phyloP scores from a whole-genome alignment of 2,888 invertebrate genomes.

The Drosophila neonasuta region DNA sequence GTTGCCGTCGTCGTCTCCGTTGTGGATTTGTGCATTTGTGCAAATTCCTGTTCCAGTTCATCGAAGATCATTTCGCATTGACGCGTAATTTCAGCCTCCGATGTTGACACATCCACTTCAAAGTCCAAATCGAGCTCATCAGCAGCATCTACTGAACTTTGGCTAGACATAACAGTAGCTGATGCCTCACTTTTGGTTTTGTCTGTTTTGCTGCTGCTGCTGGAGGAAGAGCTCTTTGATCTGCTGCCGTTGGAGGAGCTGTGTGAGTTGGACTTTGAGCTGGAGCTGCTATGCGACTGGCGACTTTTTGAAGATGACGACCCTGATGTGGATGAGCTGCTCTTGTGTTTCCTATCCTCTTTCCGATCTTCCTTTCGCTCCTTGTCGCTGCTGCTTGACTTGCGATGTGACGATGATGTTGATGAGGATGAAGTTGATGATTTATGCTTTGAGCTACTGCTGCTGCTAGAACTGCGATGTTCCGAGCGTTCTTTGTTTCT shows the following conservation, averaged over 20 bases:
- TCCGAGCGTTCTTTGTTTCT: constrained; percentile 43
- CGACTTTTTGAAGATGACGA: constrained; percentile 48
- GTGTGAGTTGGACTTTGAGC: constrained; percentile 48
- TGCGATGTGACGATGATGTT: constrained; percentile 54
- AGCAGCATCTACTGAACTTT: background rate
- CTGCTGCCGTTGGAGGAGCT: constrained; percentile 40
- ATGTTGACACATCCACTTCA: constrained; percentile 73
- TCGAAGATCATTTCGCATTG: constrained; percentile 94
- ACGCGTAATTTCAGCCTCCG: constrained; percentile 88
- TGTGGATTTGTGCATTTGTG: constrained; percentile 74
- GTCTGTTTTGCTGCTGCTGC: constrained; percentile 13
- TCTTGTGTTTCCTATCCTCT: constrained; percentile 38
- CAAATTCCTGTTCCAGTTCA: constrained; percentile 85
- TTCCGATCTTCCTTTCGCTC: constrained; percentile 46
- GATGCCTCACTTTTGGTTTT: constrained; percentile 24
- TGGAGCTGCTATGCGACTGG: constrained; percentile 41
- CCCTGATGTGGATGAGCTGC: constrained; percentile 44
- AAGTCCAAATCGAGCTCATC: constrained; percentile 77
- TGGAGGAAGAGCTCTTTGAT: constrained; percentile 42
- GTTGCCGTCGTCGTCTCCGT: constrained; percentile 64
- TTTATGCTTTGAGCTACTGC: constrained; percentile 49
- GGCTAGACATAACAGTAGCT: background rate
- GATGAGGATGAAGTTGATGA: constrained; percentile 42
- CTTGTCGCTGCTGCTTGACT: constrained; percentile 58
- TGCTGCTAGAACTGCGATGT: constrained; percentile 49